A percentile compares a stretch with the other conserved stretches of the same genome.
These are phyloP conservation scores for Galeopsomyia nigrocyanea DNA, from an alignment of 2,888 invertebrate genomes.

Conservation along the genomic window DNA sequence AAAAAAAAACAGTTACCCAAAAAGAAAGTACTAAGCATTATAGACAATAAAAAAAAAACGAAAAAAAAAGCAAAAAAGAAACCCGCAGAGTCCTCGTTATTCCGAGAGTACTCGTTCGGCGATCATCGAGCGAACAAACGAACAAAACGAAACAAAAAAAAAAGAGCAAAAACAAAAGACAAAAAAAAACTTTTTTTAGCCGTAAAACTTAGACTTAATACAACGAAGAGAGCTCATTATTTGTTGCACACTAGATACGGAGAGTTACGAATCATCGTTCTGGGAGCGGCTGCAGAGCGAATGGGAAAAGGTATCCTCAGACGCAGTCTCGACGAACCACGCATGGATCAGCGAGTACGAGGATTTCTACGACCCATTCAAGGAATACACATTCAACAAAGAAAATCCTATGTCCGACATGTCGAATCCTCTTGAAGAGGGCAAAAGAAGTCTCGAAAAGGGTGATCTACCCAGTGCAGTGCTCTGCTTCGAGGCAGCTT, in stretches of 20 bases:
- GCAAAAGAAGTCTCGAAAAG: slow-evolving; percentile 83
- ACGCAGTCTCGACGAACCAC: slow-evolving; percentile 71
- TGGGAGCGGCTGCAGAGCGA: slow-evolving; percentile 81
- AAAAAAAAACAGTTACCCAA: slow-evolving; percentile 23
- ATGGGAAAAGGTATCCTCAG: slow-evolving; percentile 83
- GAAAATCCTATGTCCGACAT: slow-evolving; percentile 88
- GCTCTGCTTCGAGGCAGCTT: slow-evolving; percentile 96
- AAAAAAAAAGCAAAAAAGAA: slow-evolving; percentile 23
- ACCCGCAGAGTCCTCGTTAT: neutral
- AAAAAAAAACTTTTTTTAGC: slow-evolving; percentile 9
- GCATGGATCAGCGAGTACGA: slow-evolving; percentile 82
- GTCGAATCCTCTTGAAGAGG: slow-evolving; percentile 86
- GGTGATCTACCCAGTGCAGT: slow-evolving; percentile 97
- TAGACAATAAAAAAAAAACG: slow-evolving; percentile 20
- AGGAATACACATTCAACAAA: slow-evolving; percentile 84
- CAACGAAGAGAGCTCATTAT: slow-evolving; percentile 22
- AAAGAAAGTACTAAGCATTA: slow-evolving; percentile 34
- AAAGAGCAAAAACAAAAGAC: slow-evolving; percentile 1
- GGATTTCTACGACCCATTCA: slow-evolving; percentile 75
- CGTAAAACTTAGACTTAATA: neutral
- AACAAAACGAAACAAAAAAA: slow-evolving; percentile 3
- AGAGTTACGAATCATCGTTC: slow-evolving; percentile 69
- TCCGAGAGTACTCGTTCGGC: too few species aligned
- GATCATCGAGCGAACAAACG: neutral
- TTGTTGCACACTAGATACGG: slow-evolving; percentile 62